Base-by-base conservation (phyloP, 37 sponge, comb jelly and placozoan genomes). In the Spongilla lacustris region DNA sequence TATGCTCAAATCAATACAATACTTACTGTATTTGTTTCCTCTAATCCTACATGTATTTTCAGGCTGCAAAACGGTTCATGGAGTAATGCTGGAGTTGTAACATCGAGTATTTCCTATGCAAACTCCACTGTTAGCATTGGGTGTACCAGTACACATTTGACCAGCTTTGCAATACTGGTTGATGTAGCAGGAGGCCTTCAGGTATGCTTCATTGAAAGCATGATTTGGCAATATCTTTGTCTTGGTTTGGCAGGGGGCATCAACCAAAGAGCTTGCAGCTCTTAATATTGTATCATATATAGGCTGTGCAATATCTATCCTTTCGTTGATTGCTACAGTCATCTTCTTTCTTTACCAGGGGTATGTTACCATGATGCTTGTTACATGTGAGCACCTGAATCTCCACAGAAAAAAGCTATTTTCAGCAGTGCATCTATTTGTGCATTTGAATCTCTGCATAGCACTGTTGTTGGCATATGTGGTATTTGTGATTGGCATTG, bases 161-260 rank as follows among this genome's bases (percentile, higher is more conserved):
- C 89, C 11, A 78, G 84, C 30, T 89, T 89, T 72, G 84, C 89
- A 46, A 81, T 89, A 5, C 68, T 89, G 70, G 84, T 89, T 13
- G 89, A 89, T 50, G 78, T 77, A 3, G 80, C 80, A n/a, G 89
- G 89, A 66, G 67, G 41, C 30, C 29, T 69, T 14, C 36, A 75
- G 21, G 76, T 75, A 34, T 33, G 38, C 23, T 12, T 4, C 0
- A 25, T n/a, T 72, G 17, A 58, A 10, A 17, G 21, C 11, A 1
- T 58, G 6, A 41, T 58, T 58, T 58, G 1, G 1, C 4, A 58
- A 58, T 58, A 17, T 17, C 58, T 13, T 1, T 17, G 19, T 14
- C 58, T 58, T 58, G 6, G 6, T 41, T 1, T 58, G 4, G 58
- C 58, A 58, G 58, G 58, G 58, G 1, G 58, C 19, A 14, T 17